phyloP scores from a whole-genome alignment of 2,888 invertebrate species.

The Zhengitettix transpicula region DNA sequence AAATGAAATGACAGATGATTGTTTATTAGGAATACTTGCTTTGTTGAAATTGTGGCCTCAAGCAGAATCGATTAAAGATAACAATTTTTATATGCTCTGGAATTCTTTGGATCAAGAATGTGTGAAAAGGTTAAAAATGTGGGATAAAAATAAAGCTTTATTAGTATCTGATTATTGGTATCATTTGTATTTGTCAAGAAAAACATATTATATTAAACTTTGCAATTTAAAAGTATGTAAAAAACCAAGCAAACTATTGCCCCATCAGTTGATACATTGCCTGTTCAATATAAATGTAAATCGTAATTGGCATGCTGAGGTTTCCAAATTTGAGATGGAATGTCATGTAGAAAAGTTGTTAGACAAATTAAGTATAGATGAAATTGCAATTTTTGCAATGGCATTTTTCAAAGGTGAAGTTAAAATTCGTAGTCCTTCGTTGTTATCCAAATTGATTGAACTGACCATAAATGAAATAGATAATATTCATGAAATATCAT shows the following conservation, averaged over 20 bases:
- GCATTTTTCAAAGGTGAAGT: slow-evolving; percentile 64
- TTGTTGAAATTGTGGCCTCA: slow-evolving; percentile 34
- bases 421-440: slow-evolving; percentile 32
- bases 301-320: slow-evolving; percentile 29
- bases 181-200: slow-evolving; percentile 34
- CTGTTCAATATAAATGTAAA: slow-evolving; percentile 47
- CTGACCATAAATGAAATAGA: slow-evolving; percentile 33
- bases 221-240: slow-evolving; percentile 35
- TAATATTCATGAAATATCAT: slow-evolving; percentile 41
- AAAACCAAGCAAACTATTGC: slow-evolving; percentile 39
- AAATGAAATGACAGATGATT: slow-evolving; percentile 34
- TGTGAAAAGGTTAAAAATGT: slow-evolving; percentile 27
- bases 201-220: slow-evolving; percentile 36
- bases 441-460: slow-evolving; percentile 34
- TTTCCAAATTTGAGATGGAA: slow-evolving; percentile 50
- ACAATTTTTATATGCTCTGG: slow-evolving; percentile 48
- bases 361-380: slow-evolving; percentile 40
- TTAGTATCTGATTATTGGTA: slow-evolving; percentile 46
- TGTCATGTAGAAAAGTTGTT: slow-evolving; percentile 33
- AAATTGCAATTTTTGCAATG: slow-evolving; percentile 53
- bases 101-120: slow-evolving; percentile 50
- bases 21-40: slow-evolving; percentile 36
- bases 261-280: slow-evolving; percentile 44
- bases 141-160: slow-evolving; percentile 38
- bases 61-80: slow-evolving; percentile 31